phyloP scores from a whole-genome alignment of 2,797 vertebrate species.

The Phataginus tetradactyla region DNA sequence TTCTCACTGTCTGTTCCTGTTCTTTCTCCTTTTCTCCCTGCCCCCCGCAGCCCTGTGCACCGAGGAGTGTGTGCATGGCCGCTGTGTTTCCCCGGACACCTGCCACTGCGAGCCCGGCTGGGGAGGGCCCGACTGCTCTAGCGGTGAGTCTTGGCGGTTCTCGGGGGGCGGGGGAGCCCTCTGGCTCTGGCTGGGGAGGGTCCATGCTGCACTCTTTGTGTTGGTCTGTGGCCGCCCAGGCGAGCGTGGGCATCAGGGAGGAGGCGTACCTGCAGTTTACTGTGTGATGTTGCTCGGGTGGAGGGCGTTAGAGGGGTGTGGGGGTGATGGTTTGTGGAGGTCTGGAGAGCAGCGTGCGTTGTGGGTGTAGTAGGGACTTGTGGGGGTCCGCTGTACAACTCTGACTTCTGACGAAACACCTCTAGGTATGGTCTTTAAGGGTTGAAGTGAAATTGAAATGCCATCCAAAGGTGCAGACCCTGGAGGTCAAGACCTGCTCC shows the following conservation, averaged over 20 bases:
- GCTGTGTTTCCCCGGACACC: constrained; percentile 97
- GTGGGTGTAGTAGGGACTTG: neutral
- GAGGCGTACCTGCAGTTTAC: neutral
- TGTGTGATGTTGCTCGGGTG: too few relatives aligned
- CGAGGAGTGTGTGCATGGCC: constrained; percentile 97
- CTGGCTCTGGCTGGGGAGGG: neutral
- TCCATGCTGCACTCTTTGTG: neutral
- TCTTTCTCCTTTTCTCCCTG: neutral
- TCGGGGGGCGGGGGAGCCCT: accelerated
- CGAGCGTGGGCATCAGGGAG: accelerated
- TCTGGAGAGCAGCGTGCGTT: neutral
- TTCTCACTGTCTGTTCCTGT: constrained; percentile 43
- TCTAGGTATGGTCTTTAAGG: neutral
- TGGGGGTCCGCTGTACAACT: neutral
- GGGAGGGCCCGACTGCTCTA: constrained; percentile 98
- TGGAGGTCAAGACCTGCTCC: neutral
- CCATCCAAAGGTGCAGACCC: neutral
- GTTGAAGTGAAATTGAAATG: neutral
- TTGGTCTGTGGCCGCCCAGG: neutral
- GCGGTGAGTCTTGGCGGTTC: constrained; percentile 91
- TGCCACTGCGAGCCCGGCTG: constrained; percentile 99
- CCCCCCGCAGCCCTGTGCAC: constrained; percentile 92
- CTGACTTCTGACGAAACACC: neutral
- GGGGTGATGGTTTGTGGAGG: neutral
- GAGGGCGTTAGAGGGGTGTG: accelerated